Evolutionary conservation across 92 coral and sea anemone species (phyloP).

Genomic region (Siderastrea siderea): DNA sequence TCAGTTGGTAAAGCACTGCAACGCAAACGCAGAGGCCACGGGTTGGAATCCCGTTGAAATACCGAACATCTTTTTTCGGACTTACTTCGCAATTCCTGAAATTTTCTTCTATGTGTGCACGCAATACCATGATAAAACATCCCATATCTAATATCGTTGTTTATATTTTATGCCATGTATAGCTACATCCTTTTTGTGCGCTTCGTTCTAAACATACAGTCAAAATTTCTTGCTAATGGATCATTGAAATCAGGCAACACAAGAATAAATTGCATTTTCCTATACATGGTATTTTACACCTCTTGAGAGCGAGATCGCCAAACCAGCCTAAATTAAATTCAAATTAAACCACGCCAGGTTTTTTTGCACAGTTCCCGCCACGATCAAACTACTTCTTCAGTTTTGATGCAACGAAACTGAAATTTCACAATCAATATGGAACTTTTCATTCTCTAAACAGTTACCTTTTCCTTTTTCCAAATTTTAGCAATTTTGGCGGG

Average conservation of each 20-base stretch:
- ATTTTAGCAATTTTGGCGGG: too few species aligned
- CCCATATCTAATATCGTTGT: slow-evolving; percentile 5
- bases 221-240: slow-evolving; percentile 32
- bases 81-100: too few species aligned
- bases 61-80: neutral
- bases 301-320: slow-evolving; percentile 22
- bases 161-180: neutral
- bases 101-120: neutral
- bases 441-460: too few species aligned
- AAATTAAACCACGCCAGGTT: too few species aligned
- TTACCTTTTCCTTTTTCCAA: too few species aligned
- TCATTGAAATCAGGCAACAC: slow-evolving; percentile 37
- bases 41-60: neutral
- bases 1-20: too few species aligned
- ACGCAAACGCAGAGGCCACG: too few species aligned
- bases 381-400: too few species aligned
- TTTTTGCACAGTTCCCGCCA: too few species aligned
- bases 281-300: slow-evolving; percentile 2
- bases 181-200: neutral
- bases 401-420: too few species aligned
- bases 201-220: neutral
- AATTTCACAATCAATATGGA: too few species aligned
- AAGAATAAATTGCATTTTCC: neutral
- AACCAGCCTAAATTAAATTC: slow-evolving; percentile 8
- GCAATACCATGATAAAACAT: neutral